phyloP scores from a whole-genome alignment of 2,888 invertebrate species.

The Meiosimyza platycephala region DNA sequence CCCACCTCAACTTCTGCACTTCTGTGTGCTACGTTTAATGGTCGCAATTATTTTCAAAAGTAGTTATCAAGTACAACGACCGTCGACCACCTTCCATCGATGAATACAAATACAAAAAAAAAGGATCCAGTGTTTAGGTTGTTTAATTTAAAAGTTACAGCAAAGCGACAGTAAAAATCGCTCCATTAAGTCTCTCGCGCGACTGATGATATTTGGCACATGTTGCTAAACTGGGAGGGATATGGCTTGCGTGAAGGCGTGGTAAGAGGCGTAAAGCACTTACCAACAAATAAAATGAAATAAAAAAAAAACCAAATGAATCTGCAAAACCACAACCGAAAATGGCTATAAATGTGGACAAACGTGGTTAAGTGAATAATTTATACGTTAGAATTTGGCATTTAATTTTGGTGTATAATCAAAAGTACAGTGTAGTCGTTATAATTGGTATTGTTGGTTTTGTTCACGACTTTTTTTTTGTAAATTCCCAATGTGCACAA shows the following conservation, averaged over 20 bases:
- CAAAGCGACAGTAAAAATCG: constrained; percentile 20
- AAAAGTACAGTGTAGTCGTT: too few relatives aligned
- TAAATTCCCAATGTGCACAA: too few relatives aligned
- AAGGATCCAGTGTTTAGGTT: constrained; percentile 7
- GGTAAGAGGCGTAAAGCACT: constrained; percentile 1
- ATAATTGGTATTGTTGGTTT: constrained; percentile 1
- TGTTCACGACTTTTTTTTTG: background rate
- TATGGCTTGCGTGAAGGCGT: background rate
- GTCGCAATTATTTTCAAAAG: constrained; percentile 28
- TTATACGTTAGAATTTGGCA: constrained; percentile 7
- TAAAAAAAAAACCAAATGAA: constrained; percentile 8
- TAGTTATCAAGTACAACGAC: constrained; percentile 2
- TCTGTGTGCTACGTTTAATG: constrained; percentile 22
- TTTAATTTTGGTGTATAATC: background rate
- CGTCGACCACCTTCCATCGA: constrained; percentile 3
- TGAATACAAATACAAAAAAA: too few relatives aligned
- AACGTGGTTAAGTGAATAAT: constrained; percentile 18
- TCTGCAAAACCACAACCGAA: constrained; percentile 20
- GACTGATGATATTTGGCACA: background rate
- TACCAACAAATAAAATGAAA: background rate
- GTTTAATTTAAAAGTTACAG: constrained; percentile 32
- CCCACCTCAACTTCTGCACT: background rate
- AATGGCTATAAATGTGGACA: constrained; percentile 28
- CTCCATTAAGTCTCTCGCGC: constrained; percentile 5
- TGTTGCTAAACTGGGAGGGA: background rate